Conservation (phyloP, 2,797 vertebrate species). For the Channallabes apus region DNA sequence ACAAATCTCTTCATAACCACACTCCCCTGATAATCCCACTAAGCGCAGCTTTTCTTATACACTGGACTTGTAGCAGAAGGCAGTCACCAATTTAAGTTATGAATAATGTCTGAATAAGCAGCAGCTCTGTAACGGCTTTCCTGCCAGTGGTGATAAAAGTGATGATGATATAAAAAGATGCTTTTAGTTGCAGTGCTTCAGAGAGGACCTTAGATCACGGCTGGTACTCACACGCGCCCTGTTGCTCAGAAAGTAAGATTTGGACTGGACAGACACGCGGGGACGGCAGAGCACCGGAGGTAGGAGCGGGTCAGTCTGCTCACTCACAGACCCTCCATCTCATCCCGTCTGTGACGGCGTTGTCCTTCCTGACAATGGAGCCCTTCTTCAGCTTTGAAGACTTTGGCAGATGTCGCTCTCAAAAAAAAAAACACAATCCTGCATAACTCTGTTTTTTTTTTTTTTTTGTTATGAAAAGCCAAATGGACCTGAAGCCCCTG, state of each 20-base stretch:
- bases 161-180: constrained; percentile 34
- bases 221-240: neutral
- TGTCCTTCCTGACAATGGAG: constrained; percentile 61
- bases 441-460: constrained; percentile 39
- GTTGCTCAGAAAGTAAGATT: constrained; percentile 17
- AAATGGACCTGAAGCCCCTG: constrained; percentile 38
- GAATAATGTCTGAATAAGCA: constrained; percentile 35
- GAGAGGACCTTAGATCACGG: constrained; percentile 12
- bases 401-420: constrained; percentile 64
- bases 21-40: constrained; percentile 33
- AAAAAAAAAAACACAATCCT: constrained; percentile 51
- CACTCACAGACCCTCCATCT: constrained; percentile 52
- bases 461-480: constrained; percentile 14
- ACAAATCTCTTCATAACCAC: constrained; percentile 49
- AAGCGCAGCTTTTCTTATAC: constrained; percentile 28
- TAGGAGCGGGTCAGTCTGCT: constrained; percentile 37
- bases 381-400: constrained; percentile 65
- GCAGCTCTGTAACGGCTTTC: constrained; percentile 21
- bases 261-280: neutral
- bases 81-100: constrained; percentile 27
- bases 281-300: constrained; percentile 19
- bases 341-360: constrained; percentile 51
- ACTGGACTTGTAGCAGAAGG: constrained; percentile 25
- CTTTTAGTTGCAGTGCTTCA: neutral
- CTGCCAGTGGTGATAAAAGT: constrained; percentile 27